These are phyloP conservation scores for Eutolmus rufibarbis DNA, from an alignment of 2,888 invertebrate genomes.

Conservation along the genomic window DNA sequence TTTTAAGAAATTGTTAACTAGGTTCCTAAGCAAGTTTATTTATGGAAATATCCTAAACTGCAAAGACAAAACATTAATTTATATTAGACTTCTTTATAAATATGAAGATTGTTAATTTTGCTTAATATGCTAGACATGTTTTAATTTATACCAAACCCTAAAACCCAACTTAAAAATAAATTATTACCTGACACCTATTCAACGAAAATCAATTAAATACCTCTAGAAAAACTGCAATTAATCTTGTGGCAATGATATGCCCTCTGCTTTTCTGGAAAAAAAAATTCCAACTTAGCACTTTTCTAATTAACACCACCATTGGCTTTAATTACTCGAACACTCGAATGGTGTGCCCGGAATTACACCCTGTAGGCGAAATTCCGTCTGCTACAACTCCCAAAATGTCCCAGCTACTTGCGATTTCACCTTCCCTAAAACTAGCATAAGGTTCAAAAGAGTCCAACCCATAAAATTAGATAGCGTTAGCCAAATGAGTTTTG, in stretches of 20 bases:
- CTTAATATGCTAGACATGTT: background rate
- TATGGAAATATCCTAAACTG: too few species aligned
- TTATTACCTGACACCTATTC: background rate
- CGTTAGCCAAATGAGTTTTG: background rate
- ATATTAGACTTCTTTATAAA: background rate
- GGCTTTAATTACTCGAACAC: constrained; percentile 6
- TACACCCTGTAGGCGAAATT: constrained; percentile 15
- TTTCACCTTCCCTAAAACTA: background rate
- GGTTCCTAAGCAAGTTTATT: too few species aligned
- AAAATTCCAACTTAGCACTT: background rate
- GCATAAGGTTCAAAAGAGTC: background rate
- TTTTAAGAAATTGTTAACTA: too few species aligned
- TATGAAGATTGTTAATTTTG: background rate
- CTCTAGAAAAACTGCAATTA: background rate
- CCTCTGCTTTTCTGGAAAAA: background rate
- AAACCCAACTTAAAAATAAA: background rate
- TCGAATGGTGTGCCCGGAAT: constrained; percentile 18
- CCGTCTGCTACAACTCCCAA: background rate
- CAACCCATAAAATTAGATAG: background rate
- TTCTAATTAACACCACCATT: constrained; percentile 7
- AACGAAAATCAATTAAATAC: background rate
- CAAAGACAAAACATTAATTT: too few species aligned
- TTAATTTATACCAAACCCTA: background rate
- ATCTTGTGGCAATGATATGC: background rate
- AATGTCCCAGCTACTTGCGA: background rate